Conservation (phyloP, 2,113 vertebrate genomes). For the Pelusios castaneus region DNA sequence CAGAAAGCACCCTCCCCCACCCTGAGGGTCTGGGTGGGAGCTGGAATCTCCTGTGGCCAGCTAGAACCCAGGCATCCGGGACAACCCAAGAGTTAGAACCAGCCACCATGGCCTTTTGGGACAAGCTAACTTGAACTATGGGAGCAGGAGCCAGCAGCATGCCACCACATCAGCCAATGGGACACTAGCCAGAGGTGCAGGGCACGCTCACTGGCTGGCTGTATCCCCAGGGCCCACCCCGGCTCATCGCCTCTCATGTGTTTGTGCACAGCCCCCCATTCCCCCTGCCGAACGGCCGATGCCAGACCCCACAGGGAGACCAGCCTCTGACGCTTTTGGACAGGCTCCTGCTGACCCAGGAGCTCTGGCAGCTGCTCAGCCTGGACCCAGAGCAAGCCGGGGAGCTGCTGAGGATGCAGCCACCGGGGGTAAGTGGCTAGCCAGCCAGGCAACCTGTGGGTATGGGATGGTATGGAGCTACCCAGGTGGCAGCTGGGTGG, state of each 20-base stretch:
- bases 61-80: neutral
- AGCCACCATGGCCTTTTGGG: neutral
- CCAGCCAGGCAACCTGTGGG: neutral
- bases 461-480: neutral
- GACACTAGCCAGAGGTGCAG: neutral
- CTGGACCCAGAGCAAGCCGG: constrained; percentile 66
- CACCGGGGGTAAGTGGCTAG: constrained; percentile 80
- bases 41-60: too few species aligned
- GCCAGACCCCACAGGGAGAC: neutral
- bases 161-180: too few species aligned
- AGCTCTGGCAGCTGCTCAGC: constrained; percentile 80
- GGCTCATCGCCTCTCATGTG: neutral
- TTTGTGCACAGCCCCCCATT: neutral
- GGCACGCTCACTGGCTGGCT: neutral
- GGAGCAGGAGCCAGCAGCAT: neutral
- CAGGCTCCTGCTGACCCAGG: constrained; percentile 74
- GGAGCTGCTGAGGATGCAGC: constrained; percentile 72
- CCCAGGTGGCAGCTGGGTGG: neutral
- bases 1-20: neutral
- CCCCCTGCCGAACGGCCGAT: neutral
- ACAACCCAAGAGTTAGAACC: too few species aligned
- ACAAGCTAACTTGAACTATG: neutral
- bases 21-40: neutral
- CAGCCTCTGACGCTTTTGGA: constrained; percentile 60
- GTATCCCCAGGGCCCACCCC: neutral